Percentiles rank a stretch among this genome's conserved stretches.
Conservation (phyloP, 1,140 invertebrate genomes). For the Achroia grisella region DNA sequence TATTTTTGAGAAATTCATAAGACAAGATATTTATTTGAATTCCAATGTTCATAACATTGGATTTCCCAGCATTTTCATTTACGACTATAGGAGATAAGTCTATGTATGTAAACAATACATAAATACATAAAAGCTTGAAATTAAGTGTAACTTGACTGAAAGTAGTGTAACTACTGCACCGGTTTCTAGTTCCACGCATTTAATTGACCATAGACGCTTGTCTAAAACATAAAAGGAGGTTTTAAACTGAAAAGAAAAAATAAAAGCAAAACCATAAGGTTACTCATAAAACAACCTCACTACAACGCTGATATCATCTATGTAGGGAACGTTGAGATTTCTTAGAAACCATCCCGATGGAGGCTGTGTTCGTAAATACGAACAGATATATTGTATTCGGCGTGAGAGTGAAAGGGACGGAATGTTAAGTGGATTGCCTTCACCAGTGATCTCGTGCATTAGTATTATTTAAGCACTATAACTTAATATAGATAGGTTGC, state of each 20-base stretch:
- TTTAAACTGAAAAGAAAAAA: not conserved
- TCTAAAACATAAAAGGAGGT: too few species aligned
- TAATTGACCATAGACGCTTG: too few species aligned
- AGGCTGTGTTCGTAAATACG: constrained; percentile 31
- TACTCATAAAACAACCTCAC: constrained; percentile 29
- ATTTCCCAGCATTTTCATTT: too few species aligned
- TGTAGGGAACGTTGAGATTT: constrained; percentile 32
- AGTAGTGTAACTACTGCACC: too few species aligned
- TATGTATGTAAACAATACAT: too few species aligned
- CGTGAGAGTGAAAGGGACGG: constrained; percentile 17
- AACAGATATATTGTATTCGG: constrained; percentile 6
- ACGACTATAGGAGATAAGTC: too few species aligned
- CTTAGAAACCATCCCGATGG: constrained; percentile 37
- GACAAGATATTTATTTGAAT: too few species aligned
- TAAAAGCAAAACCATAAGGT: constrained; percentile 6
- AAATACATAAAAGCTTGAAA: too few species aligned
- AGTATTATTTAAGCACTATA: constrained; percentile 33
- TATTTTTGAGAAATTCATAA: too few species aligned
- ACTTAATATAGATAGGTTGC: constrained; percentile 19
- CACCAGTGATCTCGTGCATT: constrained; percentile 31
- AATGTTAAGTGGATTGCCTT: constrained; percentile 45
- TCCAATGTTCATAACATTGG: too few species aligned
- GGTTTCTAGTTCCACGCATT: too few species aligned
- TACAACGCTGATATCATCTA: constrained; percentile 33
- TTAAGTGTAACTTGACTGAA: too few species aligned